These are phyloP conservation scores for Microctonus brassicae DNA, from an alignment of 2,888 invertebrate species.

Conservation along the genomic window DNA sequence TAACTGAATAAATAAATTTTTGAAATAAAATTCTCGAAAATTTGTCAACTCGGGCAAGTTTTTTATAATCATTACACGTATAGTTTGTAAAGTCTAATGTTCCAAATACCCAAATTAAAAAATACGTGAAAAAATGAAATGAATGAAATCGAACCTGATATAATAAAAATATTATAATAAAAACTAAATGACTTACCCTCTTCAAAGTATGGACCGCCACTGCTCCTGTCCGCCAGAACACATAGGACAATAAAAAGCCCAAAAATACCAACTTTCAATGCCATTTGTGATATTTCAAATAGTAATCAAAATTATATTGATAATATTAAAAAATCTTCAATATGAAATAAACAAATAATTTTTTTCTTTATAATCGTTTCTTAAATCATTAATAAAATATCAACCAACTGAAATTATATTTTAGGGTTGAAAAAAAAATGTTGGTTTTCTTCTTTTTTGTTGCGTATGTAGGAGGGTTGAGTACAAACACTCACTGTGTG, in stretches of 20 bases:
- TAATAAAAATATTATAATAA: not conserved
- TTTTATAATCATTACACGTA: too few relatives aligned
- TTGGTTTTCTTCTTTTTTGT: too few relatives aligned
- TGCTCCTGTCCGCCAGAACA: conserved; percentile 51
- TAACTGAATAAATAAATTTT: too few relatives aligned
- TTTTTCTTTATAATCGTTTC: too few relatives aligned
- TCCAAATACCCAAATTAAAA: too few relatives aligned
- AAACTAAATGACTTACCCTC: conserved; percentile 57
- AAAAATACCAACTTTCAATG: conserved; percentile 59
- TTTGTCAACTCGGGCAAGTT: too few relatives aligned
- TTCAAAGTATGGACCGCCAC: conserved; percentile 61
- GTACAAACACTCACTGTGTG: conserved; percentile 32
- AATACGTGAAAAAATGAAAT: not conserved
- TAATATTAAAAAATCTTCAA: too few relatives aligned
- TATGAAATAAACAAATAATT: too few relatives aligned
- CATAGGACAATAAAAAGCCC: conserved; percentile 56
- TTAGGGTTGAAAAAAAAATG: too few relatives aligned
- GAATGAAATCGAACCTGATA: not conserved
- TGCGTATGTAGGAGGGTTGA: not conserved
- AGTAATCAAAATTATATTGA: not conserved
- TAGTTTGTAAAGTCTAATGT: too few relatives aligned
- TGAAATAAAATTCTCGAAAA: too few relatives aligned
- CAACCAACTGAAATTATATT: not conserved
- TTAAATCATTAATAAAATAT: not conserved
- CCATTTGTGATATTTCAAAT: conserved; percentile 34